Base-by-base conservation (phyloP, 2,797 vertebrate species). In the Kryptopterus vitreolus region DNA sequence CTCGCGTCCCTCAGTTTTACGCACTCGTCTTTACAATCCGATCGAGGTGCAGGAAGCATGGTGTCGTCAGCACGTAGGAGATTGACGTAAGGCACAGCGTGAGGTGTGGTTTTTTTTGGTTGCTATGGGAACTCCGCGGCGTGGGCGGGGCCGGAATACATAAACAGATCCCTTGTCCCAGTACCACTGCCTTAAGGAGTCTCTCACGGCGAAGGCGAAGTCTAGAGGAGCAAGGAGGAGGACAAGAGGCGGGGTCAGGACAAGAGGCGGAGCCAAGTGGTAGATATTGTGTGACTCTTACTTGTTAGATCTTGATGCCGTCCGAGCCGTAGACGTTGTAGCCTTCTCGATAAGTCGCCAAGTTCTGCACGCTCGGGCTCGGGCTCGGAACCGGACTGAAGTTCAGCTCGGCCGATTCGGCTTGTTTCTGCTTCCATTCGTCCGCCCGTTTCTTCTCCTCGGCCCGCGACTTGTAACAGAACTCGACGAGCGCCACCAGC, bases 251-350 rank as follows among this genome's bases (percentile, higher is more conserved):
- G n/a, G 38, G 48, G 65, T 68, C 65, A 68, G 65, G 24, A n/a
- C 0, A n/a, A n/a, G n/a, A n/a, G n/a, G 20, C 33, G 33, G 29
- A 1, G 33, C 43, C 4, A 66, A 9, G 20, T 16, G 12, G 15
- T 66, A 46, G 35, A 65, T 33, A 38, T 15, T 61, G 53, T 18
- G 53, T n/a, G 8, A 96, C 87, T 98, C 98, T 96, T 98, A 99
- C 97, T 97, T 96, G 2, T 96, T 99, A 99, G 96, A 99, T 99
- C 95, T 99, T 99, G 96, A 99, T 96, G 96, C 97, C 98, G 93
- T 99, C 98, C 94, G 96, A 98, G 96, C 98, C 98, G 96, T 99
- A 99, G 94, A 99, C 98, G 96, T 99, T 99, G 98, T 99, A 99
- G 95, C 98, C 98, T 97, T 99, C 98, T 96, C 97, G 98, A 96